Percentiles rank a stretch among this genome's conserved stretches.
These are phyloP conservation scores for Plotosus lineatus DNA, from an alignment of 2,113 vertebrate species.

Conservation along the genomic window DNA sequence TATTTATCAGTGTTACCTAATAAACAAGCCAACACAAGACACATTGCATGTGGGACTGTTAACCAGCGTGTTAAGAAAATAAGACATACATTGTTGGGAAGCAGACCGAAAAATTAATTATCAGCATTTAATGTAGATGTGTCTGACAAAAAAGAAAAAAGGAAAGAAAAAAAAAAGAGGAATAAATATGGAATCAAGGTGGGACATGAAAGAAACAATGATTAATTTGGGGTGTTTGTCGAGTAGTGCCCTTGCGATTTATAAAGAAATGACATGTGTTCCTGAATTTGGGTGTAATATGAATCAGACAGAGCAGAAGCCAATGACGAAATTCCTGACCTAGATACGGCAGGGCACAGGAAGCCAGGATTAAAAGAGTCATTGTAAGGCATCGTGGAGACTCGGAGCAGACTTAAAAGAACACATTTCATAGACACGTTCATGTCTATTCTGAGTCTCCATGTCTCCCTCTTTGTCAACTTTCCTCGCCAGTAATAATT, in stretches of 20 bases:
- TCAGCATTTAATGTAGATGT: background rate
- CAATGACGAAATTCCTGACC: constrained; percentile 45
- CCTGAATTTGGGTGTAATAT: constrained; percentile 13
- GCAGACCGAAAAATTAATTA: background rate
- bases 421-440: no score
- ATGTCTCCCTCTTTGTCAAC: background rate
- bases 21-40: constrained; percentile 7
- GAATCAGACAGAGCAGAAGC: constrained; percentile 25
- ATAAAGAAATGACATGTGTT: constrained; percentile 5
- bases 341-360: constrained; percentile 43
- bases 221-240: background rate
- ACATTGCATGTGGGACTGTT: background rate
- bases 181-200: background rate
- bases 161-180: no score
- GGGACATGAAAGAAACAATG: background rate
- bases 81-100: background rate
- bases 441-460: constrained; percentile 41
- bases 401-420: constrained; percentile 31
- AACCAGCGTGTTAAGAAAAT: constrained; percentile 15
- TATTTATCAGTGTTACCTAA: constrained; percentile 10
- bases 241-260: background rate
- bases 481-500: constrained; percentile 13
- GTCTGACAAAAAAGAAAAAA: no score
- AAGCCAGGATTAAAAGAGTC: constrained; percentile 42
- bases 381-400: constrained; percentile 45